Conservation (phyloP, 2,888 invertebrate species). For the Cephonodes hylas region DNA sequence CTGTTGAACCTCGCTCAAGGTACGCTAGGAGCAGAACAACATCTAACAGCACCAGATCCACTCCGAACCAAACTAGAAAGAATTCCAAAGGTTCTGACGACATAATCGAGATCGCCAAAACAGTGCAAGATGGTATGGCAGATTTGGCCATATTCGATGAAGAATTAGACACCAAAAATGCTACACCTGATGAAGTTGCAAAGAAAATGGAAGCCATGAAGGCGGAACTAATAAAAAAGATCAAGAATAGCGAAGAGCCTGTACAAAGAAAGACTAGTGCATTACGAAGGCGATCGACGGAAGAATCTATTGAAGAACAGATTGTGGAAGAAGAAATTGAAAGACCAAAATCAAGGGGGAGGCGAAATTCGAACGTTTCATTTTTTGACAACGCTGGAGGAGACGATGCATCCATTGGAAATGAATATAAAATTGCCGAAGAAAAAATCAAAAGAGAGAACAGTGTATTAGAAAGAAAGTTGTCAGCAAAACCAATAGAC, state of each 20-base stretch:
- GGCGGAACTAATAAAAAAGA: conserved; percentile 62
- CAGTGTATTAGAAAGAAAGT: conserved; percentile 46
- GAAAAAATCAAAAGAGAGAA: conserved; percentile 43
- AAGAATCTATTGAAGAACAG: conserved; percentile 66
- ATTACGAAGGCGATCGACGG: conserved; percentile 54
- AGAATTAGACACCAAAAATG: conserved; percentile 42
- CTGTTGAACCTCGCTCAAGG: conserved; percentile 59
- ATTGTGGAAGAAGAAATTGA: conserved; percentile 44
- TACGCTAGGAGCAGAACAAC: conserved; percentile 55
- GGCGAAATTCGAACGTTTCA: conserved; percentile 59
- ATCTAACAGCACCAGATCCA: conserved; percentile 55
- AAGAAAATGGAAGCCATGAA: conserved; percentile 67
- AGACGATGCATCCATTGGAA: conserved; percentile 42
- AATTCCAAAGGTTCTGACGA: conserved; percentile 65
- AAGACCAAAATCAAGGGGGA: conserved; percentile 64
- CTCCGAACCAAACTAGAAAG: conserved; percentile 55
- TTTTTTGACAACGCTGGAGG: conserved; percentile 48
- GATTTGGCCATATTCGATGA: conserved; percentile 67
- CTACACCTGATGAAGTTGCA: conserved; percentile 54
- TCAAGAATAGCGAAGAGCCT: conserved; percentile 58
- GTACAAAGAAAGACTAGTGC: conserved; percentile 56
- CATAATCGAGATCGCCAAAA: conserved; percentile 75
- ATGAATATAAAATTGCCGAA: conserved; percentile 36
- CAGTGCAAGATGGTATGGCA: conserved; percentile 80
- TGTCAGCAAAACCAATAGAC: conserved; percentile 57